phyloP scores from a whole-genome alignment of 2,113 vertebrate genomes.

The Theristicus caerulescens region DNA sequence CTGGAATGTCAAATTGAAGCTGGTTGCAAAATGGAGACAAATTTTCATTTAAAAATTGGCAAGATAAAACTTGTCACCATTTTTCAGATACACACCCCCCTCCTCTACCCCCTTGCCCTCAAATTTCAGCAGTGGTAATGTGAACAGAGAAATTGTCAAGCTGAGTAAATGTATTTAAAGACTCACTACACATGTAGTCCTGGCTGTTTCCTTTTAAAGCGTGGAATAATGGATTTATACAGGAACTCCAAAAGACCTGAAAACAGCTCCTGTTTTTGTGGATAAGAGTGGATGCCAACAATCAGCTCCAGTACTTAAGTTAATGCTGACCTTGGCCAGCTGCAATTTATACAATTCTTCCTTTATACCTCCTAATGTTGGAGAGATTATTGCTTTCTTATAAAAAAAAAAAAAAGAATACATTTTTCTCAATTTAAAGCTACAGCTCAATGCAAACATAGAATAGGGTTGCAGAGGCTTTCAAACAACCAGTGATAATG shows the following conservation, averaged over 20 bases:
- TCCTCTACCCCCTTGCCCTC: background rate
- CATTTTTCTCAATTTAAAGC: background rate
- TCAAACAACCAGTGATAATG: background rate
- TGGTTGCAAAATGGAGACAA: background rate
- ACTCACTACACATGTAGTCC: background rate
- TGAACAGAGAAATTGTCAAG: background rate
- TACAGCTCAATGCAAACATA: background rate
- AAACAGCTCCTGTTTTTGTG: background rate
- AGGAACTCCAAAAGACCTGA: background rate
- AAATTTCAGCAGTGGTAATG: background rate
- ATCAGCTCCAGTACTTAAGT: background rate
- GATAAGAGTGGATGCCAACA: background rate
- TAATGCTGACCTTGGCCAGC: background rate
- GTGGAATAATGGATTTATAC: background rate
- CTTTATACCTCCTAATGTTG: background rate
- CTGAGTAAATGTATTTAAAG: background rate
- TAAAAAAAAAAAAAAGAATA: background rate
- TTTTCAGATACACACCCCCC: background rate
- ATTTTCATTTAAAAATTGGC: conserved; percentile 15
- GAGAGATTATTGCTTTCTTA: background rate
- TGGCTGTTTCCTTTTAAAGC: background rate
- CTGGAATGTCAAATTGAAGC: background rate
- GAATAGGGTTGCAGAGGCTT: background rate
- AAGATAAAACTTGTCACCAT: background rate
- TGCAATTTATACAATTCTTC: background rate